Conservation (phyloP, 2,113 vertebrate species). For the Pristiophorus japonicus region DNA sequence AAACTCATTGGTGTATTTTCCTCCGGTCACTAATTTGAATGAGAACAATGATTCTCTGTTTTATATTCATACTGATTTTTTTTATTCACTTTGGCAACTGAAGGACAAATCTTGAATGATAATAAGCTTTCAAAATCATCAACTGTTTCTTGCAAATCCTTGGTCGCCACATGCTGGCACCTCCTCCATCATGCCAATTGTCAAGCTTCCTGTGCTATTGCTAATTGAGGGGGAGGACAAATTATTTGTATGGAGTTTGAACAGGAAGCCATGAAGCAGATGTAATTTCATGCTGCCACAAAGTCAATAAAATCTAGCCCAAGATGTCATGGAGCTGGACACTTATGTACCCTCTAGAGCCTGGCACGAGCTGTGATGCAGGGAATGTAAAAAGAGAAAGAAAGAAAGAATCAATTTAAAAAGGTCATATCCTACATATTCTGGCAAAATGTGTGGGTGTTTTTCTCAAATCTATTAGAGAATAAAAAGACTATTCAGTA, state of each 20-base stretch:
- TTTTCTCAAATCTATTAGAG: slow-evolving; percentile 9
- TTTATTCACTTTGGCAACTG: not conserved
- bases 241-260: not conserved
- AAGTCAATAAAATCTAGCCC: not conserved
- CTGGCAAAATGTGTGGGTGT: not conserved
- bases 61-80: not conserved
- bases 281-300: not conserved
- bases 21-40: not conserved
- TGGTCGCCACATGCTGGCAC: not conserved
- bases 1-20: not conserved
- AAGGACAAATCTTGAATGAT: not conserved
- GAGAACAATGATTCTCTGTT: not conserved
- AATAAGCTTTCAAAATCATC: not conserved
- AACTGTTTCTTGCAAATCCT: not conserved
- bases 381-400: not conserved
- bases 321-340: not conserved
- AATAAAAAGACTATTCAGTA: not conserved
- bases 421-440: not conserved
- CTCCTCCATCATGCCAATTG: not conserved
- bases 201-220: not conserved
- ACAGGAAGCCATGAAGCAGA: not conserved
- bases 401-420: slow-evolving; percentile 10
- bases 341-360: not conserved
- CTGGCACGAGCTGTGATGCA: not conserved
- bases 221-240: not conserved